These are phyloP conservation scores for Axea sp. DNA, from an alignment of 2,888 invertebrate species.

Conservation along the genomic window DNA sequence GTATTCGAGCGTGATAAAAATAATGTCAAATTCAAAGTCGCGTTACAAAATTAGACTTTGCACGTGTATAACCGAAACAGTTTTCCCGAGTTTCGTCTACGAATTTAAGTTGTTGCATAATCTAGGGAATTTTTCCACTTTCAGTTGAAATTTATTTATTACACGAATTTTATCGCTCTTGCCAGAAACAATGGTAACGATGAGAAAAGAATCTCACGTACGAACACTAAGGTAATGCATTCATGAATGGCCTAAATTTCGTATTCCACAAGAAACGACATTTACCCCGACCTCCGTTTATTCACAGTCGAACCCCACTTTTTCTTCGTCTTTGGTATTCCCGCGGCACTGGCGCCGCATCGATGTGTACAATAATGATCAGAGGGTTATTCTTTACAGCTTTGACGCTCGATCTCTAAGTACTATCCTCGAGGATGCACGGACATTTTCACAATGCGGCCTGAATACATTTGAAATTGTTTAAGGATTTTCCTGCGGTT, in stretches of 20 bases:
- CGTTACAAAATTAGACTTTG: no score
- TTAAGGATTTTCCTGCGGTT: no score
- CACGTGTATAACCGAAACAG: no score
- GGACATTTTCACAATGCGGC: slow-evolving; percentile 4
- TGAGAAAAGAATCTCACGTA: slow-evolving; percentile 40
- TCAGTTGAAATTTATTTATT: no score
- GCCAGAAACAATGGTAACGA: neutral
- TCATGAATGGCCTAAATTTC: slow-evolving; percentile 70
- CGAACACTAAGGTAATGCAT: slow-evolving; percentile 72
- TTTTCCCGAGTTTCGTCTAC: no score
- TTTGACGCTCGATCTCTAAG: slow-evolving; percentile 38
- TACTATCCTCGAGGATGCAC: slow-evolving; percentile 7
- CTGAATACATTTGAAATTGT: slow-evolving; percentile 1
- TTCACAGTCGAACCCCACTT: slow-evolving; percentile 25
- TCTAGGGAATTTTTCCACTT: no score
- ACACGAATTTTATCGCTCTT: neutral
- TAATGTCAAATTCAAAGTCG: no score
- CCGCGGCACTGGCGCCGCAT: slow-evolving; percentile 25
- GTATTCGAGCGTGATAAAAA: no score
- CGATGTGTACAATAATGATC: slow-evolving; percentile 51
- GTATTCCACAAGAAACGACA: slow-evolving; percentile 68
- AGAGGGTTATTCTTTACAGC: slow-evolving; percentile 45
- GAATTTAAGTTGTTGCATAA: no score
- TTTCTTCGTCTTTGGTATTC: slow-evolving; percentile 48
- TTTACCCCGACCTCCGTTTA: slow-evolving; percentile 63